A percentile compares a stretch with the other conserved stretches of the same genome.
These are phyloP conservation scores for Pocillopora meandrina DNA, from an alignment of 92 coral and sea anemone genomes.

Conservation along the genomic window DNA sequence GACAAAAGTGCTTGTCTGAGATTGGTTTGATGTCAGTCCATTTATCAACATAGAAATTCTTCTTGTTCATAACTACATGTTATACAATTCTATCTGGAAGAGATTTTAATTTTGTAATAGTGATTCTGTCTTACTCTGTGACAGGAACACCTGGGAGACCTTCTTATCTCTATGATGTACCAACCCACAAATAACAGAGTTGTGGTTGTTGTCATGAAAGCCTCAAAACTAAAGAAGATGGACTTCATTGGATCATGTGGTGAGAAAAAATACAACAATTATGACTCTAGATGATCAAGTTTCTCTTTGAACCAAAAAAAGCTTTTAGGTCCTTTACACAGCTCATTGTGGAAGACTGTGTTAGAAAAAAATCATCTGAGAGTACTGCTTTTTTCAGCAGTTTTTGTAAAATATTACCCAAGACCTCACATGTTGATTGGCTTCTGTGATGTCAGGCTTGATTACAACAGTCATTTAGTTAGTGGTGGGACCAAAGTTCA, in stretches of 20 bases:
- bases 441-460: no score
- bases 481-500: no score
- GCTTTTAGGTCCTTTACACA: no score
- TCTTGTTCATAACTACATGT: background rate
- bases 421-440: no score
- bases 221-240: constrained; percentile 86
- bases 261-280: constrained; percentile 4
- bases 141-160: constrained; percentile 90
- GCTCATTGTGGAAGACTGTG: no score
- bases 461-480: no score
- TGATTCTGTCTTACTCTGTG: background rate
- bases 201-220: constrained; percentile 96
- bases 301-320: no score
- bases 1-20: background rate
- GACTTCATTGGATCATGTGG: constrained; percentile 97
- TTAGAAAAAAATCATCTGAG: no score
- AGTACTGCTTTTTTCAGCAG: no score
- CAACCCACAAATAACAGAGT: constrained; percentile 95
- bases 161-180: constrained; percentile 88
- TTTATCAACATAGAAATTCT: background rate
- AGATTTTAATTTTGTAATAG: background rate
- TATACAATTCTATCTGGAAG: background rate
- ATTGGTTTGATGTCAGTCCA: background rate
- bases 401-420: no score
- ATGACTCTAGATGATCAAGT: no score